A percentile compares a stretch with the other conserved stretches of the same genome.
phyloP scores from a whole-genome alignment of 2,113 vertebrate genomes.

The Lasiurus cinereus region DNA sequence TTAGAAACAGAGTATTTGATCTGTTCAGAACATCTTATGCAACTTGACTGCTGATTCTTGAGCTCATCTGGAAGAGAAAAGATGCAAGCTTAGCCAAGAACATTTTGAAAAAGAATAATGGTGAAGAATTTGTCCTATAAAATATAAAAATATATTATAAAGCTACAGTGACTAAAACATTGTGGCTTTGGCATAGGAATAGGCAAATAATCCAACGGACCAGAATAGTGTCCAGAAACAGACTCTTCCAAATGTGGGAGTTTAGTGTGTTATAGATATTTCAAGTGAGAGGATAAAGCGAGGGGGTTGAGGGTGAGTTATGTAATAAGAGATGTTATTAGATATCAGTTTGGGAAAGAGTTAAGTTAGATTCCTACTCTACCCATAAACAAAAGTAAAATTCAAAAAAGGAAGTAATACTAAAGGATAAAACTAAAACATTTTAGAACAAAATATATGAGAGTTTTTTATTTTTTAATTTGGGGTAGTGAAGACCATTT shows the following conservation, averaged over 20 bases:
- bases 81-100: slow-evolving; percentile 73
- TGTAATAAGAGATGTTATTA: background rate
- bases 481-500: background rate
- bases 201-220: slow-evolving; percentile 2
- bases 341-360: slow-evolving; percentile 23
- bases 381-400: slow-evolving; percentile 30
- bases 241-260: background rate
- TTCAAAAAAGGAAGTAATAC: background rate
- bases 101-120: slow-evolving; percentile 74
- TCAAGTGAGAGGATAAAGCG: background rate
- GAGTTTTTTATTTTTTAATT: background rate
- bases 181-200: slow-evolving; percentile 38
- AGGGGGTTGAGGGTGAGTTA: background rate
- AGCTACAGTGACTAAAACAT: slow-evolving; percentile 62
- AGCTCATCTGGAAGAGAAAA: slow-evolving; percentile 73
- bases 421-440: slow-evolving; percentile 30
- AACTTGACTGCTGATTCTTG: slow-evolving; percentile 58
- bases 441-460: slow-evolving; percentile 44
- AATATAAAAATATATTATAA: slow-evolving; percentile 72
- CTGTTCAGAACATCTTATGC: slow-evolving; percentile 61
- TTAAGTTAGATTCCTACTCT: slow-evolving; percentile 40
- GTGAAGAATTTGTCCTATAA: slow-evolving; percentile 54
- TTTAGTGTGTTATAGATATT: background rate
- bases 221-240: slow-evolving; percentile 26
- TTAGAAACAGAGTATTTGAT: slow-evolving; percentile 67